Percentiles rank a stretch among this genome's conserved stretches.
Evolutionary conservation across 1,140 invertebrate species (phyloP).

Genomic region (Holcopasites calliopsidis): DNA sequence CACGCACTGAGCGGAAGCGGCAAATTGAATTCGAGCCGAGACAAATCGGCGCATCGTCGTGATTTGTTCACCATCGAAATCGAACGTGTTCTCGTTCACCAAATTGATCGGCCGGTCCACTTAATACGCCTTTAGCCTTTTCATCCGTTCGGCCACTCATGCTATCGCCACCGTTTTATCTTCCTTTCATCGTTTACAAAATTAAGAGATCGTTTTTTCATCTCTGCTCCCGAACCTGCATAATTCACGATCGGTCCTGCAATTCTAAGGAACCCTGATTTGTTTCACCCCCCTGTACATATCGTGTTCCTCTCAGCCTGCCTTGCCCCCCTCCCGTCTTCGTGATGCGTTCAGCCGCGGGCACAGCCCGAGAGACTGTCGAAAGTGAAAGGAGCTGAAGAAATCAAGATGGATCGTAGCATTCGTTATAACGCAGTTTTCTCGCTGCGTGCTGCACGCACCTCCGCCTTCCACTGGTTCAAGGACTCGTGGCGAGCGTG

Average conservation of each 20-base stretch:
- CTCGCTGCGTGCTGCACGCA: slow-evolving; percentile 62
- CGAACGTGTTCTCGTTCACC: background rate
- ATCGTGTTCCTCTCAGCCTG: slow-evolving; percentile 19
- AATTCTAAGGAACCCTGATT: too few relatives aligned
- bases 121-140: background rate
- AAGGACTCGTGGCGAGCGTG: slow-evolving; percentile 60
- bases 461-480: slow-evolving; percentile 54
- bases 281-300: background rate
- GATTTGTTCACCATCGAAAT: slow-evolving; percentile 5
- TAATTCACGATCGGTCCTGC: too few relatives aligned
- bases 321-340: background rate
- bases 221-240: background rate
- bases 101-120: background rate
- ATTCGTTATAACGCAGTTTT: slow-evolving; percentile 64
- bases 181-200: background rate
- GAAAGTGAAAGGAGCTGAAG: slow-evolving; percentile 70
- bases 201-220: too few relatives aligned
- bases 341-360: slow-evolving; percentile 51
- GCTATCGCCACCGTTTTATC: background rate
- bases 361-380: slow-evolving; percentile 60
- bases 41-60: slow-evolving; percentile 9
- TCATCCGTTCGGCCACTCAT: too few relatives aligned
- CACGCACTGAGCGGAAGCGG: slow-evolving; percentile 40
- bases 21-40: slow-evolving; percentile 31
- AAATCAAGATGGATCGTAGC: slow-evolving; percentile 68